phyloP scores from a whole-genome alignment of 2,113 vertebrate species.

The Lampris incognitus region DNA sequence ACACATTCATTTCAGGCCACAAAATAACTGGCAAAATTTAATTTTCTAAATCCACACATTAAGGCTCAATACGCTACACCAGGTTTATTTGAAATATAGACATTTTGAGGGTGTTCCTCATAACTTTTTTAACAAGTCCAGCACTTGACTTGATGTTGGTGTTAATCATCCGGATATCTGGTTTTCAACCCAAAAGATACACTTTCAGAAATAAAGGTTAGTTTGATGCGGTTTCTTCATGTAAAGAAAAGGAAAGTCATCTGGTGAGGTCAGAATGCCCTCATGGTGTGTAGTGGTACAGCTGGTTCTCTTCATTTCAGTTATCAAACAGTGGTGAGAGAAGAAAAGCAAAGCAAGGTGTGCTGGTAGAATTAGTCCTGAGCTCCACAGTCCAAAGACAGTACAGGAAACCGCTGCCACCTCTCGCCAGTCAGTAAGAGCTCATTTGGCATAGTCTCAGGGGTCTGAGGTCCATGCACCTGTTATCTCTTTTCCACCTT shows the following conservation, averaged over 20 bases:
- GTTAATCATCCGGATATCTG: too few relatives aligned
- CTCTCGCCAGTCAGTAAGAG: conserved; percentile 17
- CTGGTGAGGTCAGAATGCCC: background rate
- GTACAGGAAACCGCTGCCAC: background rate
- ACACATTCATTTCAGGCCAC: conserved; percentile 1
- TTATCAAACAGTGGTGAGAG: conserved; percentile 10
- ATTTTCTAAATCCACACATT: conserved; percentile 49
- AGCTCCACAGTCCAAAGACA: conserved; percentile 50
- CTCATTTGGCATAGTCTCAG: conserved; percentile 15
- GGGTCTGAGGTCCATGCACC: conserved; percentile 23
- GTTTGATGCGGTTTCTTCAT: background rate
- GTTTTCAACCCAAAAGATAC: too few relatives aligned
- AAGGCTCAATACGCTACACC: conserved; percentile 70
- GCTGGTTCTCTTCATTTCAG: conserved; percentile 35
- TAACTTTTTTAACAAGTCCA: conserved; percentile 28
- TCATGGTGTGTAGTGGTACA: background rate
- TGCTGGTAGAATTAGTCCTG: conserved; percentile 41
- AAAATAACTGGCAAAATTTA: conserved; percentile 18
- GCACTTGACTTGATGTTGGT: background rate
- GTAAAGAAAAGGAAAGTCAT: background rate
- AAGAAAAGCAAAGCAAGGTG: conserved; percentile 33
- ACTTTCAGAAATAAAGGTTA: background rate
- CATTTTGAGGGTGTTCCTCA: conserved; percentile 14
- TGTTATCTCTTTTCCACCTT: conserved; percentile 8
- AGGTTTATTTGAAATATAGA: conserved; percentile 43